Percentiles rank a stretch among this genome's conserved stretches.
These are phyloP conservation scores for Cladopsammia gracilis DNA, from an alignment of 64 coral and sea anemone genomes.

Conservation along the genomic window DNA sequence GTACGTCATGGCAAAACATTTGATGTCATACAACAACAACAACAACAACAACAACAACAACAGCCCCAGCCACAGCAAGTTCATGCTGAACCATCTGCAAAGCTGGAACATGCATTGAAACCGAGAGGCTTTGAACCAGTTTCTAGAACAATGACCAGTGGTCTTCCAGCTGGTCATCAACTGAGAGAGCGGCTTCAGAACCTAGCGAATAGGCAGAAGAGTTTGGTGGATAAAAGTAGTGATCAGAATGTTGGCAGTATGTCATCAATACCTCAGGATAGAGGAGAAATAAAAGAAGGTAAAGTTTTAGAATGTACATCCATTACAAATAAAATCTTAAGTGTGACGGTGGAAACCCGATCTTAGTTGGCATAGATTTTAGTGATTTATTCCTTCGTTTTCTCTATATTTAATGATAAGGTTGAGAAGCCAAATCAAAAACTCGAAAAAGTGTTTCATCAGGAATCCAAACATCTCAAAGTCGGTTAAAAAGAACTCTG, in stretches of 20 bases:
- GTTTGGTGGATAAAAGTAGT: not conserved
- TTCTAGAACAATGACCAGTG: not conserved
- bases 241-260: not conserved
- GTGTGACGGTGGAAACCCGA: no score
- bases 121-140: not conserved
- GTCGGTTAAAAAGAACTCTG: no score
- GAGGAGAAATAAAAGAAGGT: not conserved
- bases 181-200: constrained; percentile 34
- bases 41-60: not conserved
- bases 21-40: not conserved
- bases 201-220: constrained; percentile 39
- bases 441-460: no score
- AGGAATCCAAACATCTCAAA: no score
- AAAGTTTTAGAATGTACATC: not conserved
- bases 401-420: no score
- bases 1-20: not conserved
- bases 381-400: no score
- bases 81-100: not conserved
- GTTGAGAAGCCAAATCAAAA: no score
- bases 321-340: no score
- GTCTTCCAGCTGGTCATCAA: constrained; percentile 17
- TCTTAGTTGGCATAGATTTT: no score
- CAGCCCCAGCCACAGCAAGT: not conserved
- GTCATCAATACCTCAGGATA: not conserved
- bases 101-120: not conserved